Evolutionary conservation across 2,888 invertebrate species (phyloP).

Genomic region (Cyaniris semiargus): DNA sequence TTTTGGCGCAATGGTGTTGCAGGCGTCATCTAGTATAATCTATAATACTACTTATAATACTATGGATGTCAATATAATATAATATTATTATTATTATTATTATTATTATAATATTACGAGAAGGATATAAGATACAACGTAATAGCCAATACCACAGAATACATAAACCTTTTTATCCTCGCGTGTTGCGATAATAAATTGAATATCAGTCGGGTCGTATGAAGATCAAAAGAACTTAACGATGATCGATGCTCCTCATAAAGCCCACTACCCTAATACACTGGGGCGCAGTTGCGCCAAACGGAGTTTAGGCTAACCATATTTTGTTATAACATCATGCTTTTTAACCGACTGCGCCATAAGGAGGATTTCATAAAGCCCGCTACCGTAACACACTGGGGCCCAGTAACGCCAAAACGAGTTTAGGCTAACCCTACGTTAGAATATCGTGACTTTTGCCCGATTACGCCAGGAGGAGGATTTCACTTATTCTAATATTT

Average conservation of each 20-base stretch:
- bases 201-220: constrained; percentile 32
- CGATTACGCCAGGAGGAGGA: too few relatives aligned
- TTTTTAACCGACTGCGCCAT: too few relatives aligned
- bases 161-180: not conserved
- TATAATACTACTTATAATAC: too few relatives aligned
- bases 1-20: too few relatives aligned
- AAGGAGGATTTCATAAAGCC: constrained; percentile 22
- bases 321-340: too few relatives aligned
- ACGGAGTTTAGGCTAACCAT: not conserved
- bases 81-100: too few relatives aligned
- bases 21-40: too few relatives aligned
- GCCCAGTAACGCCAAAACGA: too few relatives aligned
- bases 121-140: not conserved
- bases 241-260: constrained; percentile 42
- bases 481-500: constrained; percentile 21
- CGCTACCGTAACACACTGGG: not conserved
- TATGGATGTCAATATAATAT: too few relatives aligned
- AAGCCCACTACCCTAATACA: constrained; percentile 1
- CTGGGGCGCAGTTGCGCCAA: not conserved
- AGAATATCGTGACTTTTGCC: not conserved
- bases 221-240: constrained; percentile 35
- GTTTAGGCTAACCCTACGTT: not conserved
- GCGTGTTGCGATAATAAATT: constrained; percentile 9
- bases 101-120: not conserved
- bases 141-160: not conserved